phyloP scores from a whole-genome alignment of 2,797 vertebrate genomes.

The Pampus argenteus region DNA sequence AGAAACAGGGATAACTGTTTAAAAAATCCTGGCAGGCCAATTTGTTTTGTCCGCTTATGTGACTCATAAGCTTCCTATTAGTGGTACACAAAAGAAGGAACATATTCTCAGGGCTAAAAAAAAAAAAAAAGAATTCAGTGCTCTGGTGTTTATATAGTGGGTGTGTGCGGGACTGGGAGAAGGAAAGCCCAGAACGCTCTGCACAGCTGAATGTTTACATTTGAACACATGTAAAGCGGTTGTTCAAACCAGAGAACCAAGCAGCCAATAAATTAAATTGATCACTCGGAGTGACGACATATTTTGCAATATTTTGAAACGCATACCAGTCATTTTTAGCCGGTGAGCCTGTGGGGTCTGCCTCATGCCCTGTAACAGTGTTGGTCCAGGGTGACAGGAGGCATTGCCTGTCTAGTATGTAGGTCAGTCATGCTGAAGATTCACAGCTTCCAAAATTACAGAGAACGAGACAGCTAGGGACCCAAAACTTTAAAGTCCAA shows the following conservation, averaged over 20 bases:
- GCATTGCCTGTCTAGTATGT: conserved; percentile 55
- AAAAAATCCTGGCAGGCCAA: conserved; percentile 12
- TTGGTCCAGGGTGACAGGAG: conserved; percentile 56
- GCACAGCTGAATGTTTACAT: conserved; percentile 37
- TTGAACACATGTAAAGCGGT: conserved; percentile 35
- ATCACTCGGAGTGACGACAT: conserved; percentile 46
- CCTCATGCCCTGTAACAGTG: conserved; percentile 4
- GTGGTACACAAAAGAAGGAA: conserved; percentile 42
- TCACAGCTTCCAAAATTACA: conserved; percentile 64
- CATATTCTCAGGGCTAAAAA: conserved; percentile 57
- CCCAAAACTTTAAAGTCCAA: conserved; percentile 39
- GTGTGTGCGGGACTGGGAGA: conserved; percentile 46
- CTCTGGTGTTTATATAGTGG: conserved; percentile 61
- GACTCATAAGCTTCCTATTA: conserved; percentile 60
- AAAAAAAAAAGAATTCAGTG: conserved; percentile 37
- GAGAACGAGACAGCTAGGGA: conserved; percentile 41
- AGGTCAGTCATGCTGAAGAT: conserved; percentile 66
- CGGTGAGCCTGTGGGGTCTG: conserved; percentile 2
- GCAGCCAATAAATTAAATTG: conserved; percentile 44
- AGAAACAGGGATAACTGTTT: conserved; percentile 33
- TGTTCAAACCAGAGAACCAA: conserved; percentile 18
- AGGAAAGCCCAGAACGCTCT: conserved; percentile 48
- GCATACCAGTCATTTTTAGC: conserved; percentile 45
- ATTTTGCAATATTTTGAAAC: conserved; percentile 44
- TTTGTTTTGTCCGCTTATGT: conserved; percentile 40